Evolutionary conservation across 2,888 invertebrate species (phyloP), one percentile per base, ranked within the genome.

Genomic region (Nomada flava): DNA sequence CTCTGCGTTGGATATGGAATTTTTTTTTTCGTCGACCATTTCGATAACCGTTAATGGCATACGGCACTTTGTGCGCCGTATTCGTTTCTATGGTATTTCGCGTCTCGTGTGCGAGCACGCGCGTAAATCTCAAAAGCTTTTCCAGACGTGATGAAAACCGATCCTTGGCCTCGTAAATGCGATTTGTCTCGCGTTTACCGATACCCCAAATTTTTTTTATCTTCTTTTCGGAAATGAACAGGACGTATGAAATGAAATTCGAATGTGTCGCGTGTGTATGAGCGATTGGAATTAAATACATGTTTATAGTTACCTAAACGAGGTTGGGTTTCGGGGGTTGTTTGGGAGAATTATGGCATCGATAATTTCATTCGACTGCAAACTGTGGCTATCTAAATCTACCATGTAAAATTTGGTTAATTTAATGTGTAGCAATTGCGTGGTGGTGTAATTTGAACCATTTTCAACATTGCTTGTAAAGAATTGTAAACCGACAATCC

Each of bases 1-100:
- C 55, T 71, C 68, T 57, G 53, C 26, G 36, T 20, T 84, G 82
- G 84, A 74, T 84, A 76, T 83, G 80, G 74, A 83, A 79, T 77
- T 84, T 75, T 86, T 29, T 29, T 82, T 86, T 86, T 81, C 78
- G n/a, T 63, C 63, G 52, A 67, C 79, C 70, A 80, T 81, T 85
- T 79, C 79, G 85, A 85, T 81, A 85, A 86, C 79, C 82, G 76
- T 84, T 86, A 84, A 86, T 76, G 76, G 70, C 79, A 62, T 67
- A 74, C 68, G 73, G 60, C 47, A 75, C 57, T 64, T 70, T 65
- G 55, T 60, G 53, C 52, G 11, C 64, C 26, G 55, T 26, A 74
- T 69, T 82, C 74, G 82, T 79, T 84, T 79, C 68, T 50, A 83
- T 44, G 50, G 62, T 47, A 36, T 50, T 52, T 53, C 50, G 47